Base-by-base conservation (phyloP, 2,113 vertebrate genomes). In the Dasypus novemcinctus region DNA sequence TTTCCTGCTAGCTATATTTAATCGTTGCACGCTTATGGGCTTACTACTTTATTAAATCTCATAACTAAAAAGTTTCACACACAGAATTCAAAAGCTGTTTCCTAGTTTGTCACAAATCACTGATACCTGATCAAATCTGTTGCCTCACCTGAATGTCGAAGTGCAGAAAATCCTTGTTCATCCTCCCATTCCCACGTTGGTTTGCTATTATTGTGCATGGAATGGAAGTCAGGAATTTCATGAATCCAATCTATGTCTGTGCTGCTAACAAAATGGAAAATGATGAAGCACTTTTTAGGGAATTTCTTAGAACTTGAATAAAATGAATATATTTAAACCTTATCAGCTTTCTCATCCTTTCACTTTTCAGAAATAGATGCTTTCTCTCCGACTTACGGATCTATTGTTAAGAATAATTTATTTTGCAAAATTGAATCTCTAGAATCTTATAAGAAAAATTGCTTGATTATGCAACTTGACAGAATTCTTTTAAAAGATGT, bases 91-190 rank as follows among this genome's bases (percentile, higher is more conserved):
- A 87, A 94, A 63, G 13, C 17, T 17, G 0, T 61, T 43, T 61
- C 43, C 10, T 3, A 0, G 0, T 78, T 90, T 74, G 38, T 79
- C 36, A 57, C 7, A 18, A 43, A 68, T 90, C 38, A 11, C 68
- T 54, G 52, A 54, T 59, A 54, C 2, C 12, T 0, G 0, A 0
- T 0, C 0, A 9, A 72, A 76, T 4, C 31, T 0, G 0, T 12
- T 0, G 0, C 94, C 98, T 98, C 97, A 99, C 99, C 99, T 63
- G 99, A 99, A 97, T 99, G 99, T 87, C 99, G 99, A 61, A 99
- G 98, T 1, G 99, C 99, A 1, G 99, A 99, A 97, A 99, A 99
- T 46, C 99, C 99, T 96, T 99, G 99, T 14, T 99, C 99, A 0
- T 97, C 98, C 96, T 99, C 98, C 98, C 99, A 99, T 96, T 98